phyloP scores from a whole-genome alignment of 1,140 invertebrate species.

The Neodiprion lecontei region DNA sequence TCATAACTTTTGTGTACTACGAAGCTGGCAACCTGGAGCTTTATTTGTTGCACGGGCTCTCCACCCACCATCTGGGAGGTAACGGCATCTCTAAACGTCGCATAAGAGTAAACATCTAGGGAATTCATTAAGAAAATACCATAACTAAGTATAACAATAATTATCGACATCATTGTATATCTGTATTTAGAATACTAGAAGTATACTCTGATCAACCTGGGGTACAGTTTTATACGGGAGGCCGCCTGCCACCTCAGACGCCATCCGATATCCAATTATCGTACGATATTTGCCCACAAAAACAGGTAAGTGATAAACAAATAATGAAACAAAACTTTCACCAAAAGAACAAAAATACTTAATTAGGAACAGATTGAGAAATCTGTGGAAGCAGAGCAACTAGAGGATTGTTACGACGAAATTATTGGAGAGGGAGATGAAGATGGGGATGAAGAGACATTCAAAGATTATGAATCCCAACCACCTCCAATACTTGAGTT shows the following conservation, averaged over 20 bases:
- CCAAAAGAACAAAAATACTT: too few relatives aligned
- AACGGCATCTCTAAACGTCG: not conserved
- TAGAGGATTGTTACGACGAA: conserved; percentile 10
- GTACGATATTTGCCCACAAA: not conserved
- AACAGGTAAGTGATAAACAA: not conserved
- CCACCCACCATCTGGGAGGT: conserved; percentile 71
- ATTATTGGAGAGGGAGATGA: conserved; percentile 11
- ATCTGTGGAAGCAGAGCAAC: not conserved
- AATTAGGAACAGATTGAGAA: not conserved
- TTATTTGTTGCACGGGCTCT: conserved; percentile 60
- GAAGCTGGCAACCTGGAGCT: conserved; percentile 30
- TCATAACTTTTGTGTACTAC: conserved; percentile 69
- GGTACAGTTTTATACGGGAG: conserved; percentile 86
- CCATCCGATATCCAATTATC: conserved; percentile 10
- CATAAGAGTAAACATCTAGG: conserved; percentile 8
- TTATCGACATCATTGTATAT: not conserved
- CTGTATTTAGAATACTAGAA: conserved; percentile 67
- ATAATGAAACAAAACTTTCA: not conserved
- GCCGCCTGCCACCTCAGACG: conserved; percentile 68
- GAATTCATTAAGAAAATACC: not conserved
- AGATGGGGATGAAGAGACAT: conserved; percentile 22
- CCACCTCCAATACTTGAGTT: conserved; percentile 27
- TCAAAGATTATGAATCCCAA: conserved; percentile 12
- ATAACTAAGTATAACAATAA: not conserved
- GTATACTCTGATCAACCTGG: conserved; percentile 85